Evolutionary conservation across 53 echinoderm and acorn worm species (phyloP).

Genomic region (Temnopleurus reevesii): DNA sequence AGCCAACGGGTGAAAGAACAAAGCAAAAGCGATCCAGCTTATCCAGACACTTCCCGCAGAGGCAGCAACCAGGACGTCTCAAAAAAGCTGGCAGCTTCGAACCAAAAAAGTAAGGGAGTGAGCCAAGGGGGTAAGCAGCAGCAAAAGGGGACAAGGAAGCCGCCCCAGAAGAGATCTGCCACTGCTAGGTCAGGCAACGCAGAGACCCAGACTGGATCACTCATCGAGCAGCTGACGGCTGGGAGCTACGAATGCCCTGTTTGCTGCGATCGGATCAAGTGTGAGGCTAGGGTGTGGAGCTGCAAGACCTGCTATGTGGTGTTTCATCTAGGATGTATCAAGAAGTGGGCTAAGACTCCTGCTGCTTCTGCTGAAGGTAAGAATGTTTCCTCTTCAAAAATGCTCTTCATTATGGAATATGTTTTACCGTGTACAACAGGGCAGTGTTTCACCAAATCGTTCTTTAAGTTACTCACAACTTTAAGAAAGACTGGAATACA

Average conservation of each 20-base stretch:
- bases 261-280: slow-evolving; percentile 83
- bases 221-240: slow-evolving; percentile 90
- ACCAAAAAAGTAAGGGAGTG: not conserved
- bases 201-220: slow-evolving; percentile 82
- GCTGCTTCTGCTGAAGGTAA: slow-evolving; percentile 83
- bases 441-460: no score
- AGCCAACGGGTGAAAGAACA: not conserved
- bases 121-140: not conserved
- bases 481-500: no score
- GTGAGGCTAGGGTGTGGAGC: slow-evolving; percentile 83
- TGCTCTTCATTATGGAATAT: no score
- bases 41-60: no score
- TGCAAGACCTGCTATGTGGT: slow-evolving; percentile 91
- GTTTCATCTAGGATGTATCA: slow-evolving; percentile 92
- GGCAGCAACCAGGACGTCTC: not conserved
- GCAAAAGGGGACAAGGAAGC: slow-evolving; percentile 18
- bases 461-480: no score
- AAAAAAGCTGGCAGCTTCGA: not conserved
- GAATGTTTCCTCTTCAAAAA: not conserved
- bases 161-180: not conserved
- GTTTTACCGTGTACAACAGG: no score
- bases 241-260: slow-evolving; percentile 91
- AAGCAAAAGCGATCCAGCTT: not conserved
- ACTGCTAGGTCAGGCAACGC: not conserved
- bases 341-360: slow-evolving; percentile 91